A percentile compares a stretch with the other conserved stretches of the same genome.
phyloP scores from a whole-genome alignment of 2,888 invertebrate species.

The Scaptomyza cyrtandrae region DNA sequence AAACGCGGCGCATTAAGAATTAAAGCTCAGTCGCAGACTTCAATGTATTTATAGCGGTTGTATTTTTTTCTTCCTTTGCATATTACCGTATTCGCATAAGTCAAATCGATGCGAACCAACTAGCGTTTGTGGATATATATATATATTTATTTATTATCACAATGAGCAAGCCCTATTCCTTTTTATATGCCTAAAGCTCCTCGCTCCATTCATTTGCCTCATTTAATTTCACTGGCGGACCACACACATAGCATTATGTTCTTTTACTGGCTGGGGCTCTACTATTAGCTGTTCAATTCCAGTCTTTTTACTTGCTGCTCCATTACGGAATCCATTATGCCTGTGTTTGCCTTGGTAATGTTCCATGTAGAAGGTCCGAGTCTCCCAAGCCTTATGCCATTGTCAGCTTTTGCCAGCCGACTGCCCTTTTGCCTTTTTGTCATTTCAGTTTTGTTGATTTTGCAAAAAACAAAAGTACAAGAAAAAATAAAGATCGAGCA shows the following conservation, averaged over 20 bases:
- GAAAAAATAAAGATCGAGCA: constrained; percentile 8
- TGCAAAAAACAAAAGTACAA: constrained; percentile 58
- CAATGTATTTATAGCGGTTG: constrained; percentile 64
- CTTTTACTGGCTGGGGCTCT: constrained; percentile 28
- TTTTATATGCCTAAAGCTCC: constrained; percentile 29
- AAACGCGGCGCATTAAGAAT: too few relatives aligned
- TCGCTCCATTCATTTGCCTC: constrained; percentile 44
- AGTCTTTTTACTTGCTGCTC: constrained; percentile 26
- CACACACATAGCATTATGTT: constrained; percentile 51
- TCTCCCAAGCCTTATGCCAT: constrained; percentile 23
- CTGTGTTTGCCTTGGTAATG: constrained; percentile 77
- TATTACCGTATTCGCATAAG: constrained; percentile 46
- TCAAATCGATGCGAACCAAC: constrained; percentile 44
- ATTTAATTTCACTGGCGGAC: constrained; percentile 59
- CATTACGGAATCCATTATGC: constrained; percentile 70
- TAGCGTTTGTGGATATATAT: constrained; percentile 48
- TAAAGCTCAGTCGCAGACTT: constrained; percentile 20
- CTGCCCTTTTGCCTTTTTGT: constrained; percentile 75
- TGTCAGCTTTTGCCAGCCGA: constrained; percentile 50
- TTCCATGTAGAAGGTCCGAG: constrained; percentile 40
- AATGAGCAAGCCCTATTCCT: constrained; percentile 69
- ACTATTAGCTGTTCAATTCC: constrained; percentile 68
- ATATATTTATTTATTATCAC: constrained; percentile 73
- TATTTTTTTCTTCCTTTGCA: constrained; percentile 21
- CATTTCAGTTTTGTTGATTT: constrained; percentile 80